These are phyloP conservation scores for Acrocephalus scirpaceus DNA, from an alignment of 2,797 vertebrate species.

Conservation along the genomic window DNA sequence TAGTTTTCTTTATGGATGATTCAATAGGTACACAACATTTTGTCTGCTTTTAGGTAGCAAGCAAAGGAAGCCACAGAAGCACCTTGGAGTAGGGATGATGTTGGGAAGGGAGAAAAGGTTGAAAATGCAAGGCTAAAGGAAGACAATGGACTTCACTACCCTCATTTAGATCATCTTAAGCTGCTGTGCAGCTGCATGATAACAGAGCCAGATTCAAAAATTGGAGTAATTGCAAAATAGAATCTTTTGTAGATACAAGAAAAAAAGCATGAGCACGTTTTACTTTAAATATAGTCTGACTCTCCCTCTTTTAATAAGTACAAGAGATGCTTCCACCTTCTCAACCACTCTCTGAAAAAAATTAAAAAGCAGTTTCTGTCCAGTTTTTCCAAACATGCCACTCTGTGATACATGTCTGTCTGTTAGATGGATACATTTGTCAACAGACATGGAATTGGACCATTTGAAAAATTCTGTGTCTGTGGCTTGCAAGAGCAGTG, in stretches of 20 bases:
- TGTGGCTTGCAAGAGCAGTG: not conserved
- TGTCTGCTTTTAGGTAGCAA: not conserved
- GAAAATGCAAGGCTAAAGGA: not conserved
- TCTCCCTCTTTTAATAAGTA: not conserved
- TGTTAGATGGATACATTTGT: not conserved
- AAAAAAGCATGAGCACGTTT: not conserved
- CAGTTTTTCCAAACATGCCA: not conserved
- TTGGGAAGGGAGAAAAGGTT: not conserved
- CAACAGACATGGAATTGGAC: not conserved
- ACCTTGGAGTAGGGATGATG: not conserved
- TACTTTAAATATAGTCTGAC: not conserved
- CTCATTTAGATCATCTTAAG: not conserved
- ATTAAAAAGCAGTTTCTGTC: not conserved
- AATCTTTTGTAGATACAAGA: not conserved
- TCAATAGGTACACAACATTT: not conserved
- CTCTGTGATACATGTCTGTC: not conserved
- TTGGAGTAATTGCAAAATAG: not conserved
- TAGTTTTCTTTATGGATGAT: not conserved
- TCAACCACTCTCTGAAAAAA: not conserved
- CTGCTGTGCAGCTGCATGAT: not conserved
- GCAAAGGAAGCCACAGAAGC: not conserved
- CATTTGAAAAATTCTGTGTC: not conserved
- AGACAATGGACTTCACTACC: not conserved
- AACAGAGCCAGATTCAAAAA: not conserved
- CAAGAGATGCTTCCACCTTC: not conserved